Evolutionary conservation across 2,888 invertebrate species (phyloP), one percentile per base, ranked within the genome.

Genomic region (Synanthedon andrenaeformis): DNA sequence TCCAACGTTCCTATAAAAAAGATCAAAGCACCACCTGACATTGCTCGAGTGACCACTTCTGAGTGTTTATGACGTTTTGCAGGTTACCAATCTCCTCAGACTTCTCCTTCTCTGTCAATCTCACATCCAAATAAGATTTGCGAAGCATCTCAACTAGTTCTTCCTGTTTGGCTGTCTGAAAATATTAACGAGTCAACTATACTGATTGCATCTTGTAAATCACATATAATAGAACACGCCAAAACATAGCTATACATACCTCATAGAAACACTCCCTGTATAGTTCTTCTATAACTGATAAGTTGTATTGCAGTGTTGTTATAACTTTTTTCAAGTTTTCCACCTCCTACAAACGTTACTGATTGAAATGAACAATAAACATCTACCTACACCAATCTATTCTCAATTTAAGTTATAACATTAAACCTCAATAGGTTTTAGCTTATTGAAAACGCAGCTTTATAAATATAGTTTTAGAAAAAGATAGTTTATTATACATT

Each of bases 261-360:
- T 87, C 86, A 53, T 84, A 86, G 57, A 86, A 87, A 53, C 82
- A 80, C 51, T 86, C 84, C 51, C 79, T 65, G 59, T 87, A 87
- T 3, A 87, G 67, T 1, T 86, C 82, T 54, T 85, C 79, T 13
- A 86, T 80, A 10, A 82, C 70, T 10, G 74, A 62, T 54, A 86
- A 59, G 53, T 82, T 81, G 58, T 72, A 76, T 55, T 78, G 72
- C 17, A 85, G 63, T 2, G 76, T 72, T 12, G 55, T 63, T 58
- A 83, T 73, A 52, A 80, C 62, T 14, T 66, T 65, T 56, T 66
- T 67, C 60, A 71, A 72, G 51, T 69, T 62, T 58, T 71, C 65
- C 57, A 62, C 63, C 57, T 78, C 79, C 75, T 80, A 73, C 17
- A 62, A 77, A 68, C 50, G 14, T 11, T n/a, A 11, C 12, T 13